Evolutionary conservation across 2,113 vertebrate species (phyloP).

Genomic region (Microtus oregoni): DNA sequence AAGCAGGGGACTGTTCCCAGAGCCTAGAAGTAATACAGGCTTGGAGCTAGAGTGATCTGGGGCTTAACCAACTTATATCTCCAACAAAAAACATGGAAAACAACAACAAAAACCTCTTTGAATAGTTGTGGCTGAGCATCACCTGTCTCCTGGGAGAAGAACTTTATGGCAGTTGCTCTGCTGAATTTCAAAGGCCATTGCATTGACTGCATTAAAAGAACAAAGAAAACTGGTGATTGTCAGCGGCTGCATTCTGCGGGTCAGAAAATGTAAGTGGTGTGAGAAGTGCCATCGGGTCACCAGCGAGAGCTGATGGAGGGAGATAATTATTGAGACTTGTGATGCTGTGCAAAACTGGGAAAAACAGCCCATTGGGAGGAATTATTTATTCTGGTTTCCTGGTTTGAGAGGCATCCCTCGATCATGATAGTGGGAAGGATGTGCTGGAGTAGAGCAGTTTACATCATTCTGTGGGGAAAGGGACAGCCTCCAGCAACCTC

Average conservation of each 20-base stretch:
- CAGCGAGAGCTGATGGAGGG: background rate
- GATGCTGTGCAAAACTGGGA: background rate
- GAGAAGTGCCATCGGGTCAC: background rate
- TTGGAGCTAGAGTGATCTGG: background rate
- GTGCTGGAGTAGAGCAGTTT: background rate
- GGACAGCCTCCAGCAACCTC: background rate
- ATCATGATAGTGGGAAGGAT: background rate
- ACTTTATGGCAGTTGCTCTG: background rate
- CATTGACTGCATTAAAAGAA: background rate
- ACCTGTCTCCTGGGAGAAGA: background rate
- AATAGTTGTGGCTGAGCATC: background rate
- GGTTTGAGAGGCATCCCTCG: background rate
- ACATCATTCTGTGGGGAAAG: background rate
- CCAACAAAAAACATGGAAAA: background rate
- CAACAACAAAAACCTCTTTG: background rate
- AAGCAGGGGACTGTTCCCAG: background rate
- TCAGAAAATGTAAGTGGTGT: too few relatives aligned
- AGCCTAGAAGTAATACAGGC: background rate
- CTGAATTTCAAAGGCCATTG: background rate
- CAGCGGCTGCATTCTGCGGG: rapidly evolving
- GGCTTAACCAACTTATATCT: background rate
- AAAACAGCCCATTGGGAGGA: background rate
- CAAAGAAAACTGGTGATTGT: too few relatives aligned
- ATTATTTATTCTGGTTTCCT: background rate
- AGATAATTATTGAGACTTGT: background rate